A percentile compares a stretch with the other conserved stretches of the same genome.
phyloP scores from a whole-genome alignment of 2,113 vertebrate species.

The Calypte anna region DNA sequence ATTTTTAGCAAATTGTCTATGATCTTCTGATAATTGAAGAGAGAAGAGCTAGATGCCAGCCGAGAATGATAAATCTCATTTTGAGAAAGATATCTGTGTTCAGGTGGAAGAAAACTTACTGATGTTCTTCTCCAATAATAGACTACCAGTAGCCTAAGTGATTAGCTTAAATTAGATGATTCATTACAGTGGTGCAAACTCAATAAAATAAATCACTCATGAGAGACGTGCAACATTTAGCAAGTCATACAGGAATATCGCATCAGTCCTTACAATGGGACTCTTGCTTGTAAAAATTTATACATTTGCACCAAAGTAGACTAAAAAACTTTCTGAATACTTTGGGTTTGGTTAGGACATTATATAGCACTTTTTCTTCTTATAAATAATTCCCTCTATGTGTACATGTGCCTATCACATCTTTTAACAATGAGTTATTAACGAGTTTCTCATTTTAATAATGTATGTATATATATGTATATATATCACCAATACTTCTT shows the following conservation, averaged over 20 bases:
- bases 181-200: neutral
- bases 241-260: neutral
- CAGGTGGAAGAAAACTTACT: neutral
- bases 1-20: neutral
- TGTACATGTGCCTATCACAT: accelerated
- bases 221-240: neutral
- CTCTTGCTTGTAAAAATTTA: neutral
- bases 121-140: neutral
- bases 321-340: neutral
- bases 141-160: neutral
- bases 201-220: neutral
- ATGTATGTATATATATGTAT: accelerated
- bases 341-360: neutral
- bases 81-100: neutral
- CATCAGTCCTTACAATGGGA: neutral
- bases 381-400: neutral
- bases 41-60: neutral
- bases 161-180: neutral
- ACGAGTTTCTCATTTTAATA: neutral
- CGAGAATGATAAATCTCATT: neutral
- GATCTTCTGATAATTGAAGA: neutral
- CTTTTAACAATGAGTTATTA: neutral
- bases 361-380: neutral
- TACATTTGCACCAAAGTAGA: neutral
- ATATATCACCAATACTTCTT: neutral